Evolutionary conservation across 1,140 invertebrate genomes (phyloP).

Genomic region (Metopolophium dirhodum): DNA sequence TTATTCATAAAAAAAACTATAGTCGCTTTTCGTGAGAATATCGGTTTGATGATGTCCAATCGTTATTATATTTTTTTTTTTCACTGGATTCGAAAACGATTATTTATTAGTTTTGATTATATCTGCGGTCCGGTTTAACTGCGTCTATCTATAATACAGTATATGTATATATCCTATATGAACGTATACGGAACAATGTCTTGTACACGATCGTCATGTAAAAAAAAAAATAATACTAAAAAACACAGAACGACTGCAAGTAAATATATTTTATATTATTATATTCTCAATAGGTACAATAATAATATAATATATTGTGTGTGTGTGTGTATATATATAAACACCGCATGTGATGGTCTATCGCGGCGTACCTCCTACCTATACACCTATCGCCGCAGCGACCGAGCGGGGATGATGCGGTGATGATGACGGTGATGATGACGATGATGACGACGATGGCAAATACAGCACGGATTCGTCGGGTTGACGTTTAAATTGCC

Average conservation of each 20-base stretch:
- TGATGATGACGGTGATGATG: too few relatives aligned
- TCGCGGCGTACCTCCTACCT: too few relatives aligned
- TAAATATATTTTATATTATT: background rate
- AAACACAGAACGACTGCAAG: background rate
- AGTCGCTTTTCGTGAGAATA: conserved; percentile 45
- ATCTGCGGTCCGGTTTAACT: conserved; percentile 30
- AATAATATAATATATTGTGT: background rate
- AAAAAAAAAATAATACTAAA: background rate
- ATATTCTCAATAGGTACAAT: background rate
- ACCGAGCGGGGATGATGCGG: too few relatives aligned
- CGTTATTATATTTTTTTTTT: conserved; percentile 22
- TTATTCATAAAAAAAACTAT: background rate
- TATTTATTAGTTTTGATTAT: conserved; percentile 52
- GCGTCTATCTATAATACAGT: background rate
- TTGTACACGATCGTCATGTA: background rate
- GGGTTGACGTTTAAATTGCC: conserved; percentile 21
- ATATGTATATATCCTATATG: background rate
- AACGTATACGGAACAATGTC: background rate
- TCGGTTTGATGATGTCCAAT: background rate
- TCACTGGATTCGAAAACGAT: conserved; percentile 18
- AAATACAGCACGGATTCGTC: background rate
- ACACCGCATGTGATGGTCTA: background rate
- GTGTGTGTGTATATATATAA: background rate
- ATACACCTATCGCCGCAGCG: too few relatives aligned
- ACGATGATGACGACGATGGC: background rate